These are phyloP conservation scores for Acropora tenuis DNA, from an alignment of 64 coral and sea anemone species.

Conservation along the genomic window DNA sequence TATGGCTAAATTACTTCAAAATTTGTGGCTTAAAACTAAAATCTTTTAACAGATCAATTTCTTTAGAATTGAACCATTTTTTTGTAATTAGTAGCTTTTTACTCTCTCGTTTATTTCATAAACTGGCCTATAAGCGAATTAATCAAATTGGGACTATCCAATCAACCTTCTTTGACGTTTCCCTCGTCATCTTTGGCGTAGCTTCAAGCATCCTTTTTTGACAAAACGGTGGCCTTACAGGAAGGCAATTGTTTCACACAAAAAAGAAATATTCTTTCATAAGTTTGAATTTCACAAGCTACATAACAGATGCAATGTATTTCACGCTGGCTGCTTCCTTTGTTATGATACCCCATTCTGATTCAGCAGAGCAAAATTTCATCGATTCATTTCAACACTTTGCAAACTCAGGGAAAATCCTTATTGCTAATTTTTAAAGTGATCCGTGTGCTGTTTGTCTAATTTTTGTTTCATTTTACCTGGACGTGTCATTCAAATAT, in stretches of 20 bases:
- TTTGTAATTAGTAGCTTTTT: neutral
- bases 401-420: neutral
- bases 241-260: neutral
- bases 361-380: neutral
- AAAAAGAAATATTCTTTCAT: too few relatives aligned
- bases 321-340: neutral
- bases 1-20: too few relatives aligned
- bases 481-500: neutral
- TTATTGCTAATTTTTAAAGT: neutral
- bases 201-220: neutral
- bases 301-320: too few relatives aligned
- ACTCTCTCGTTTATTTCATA: neutral
- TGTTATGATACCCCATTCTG: neutral
- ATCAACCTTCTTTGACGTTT: neutral
- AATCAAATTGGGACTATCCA: conserved; percentile 10
- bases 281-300: too few relatives aligned
- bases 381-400: neutral
- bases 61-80: neutral
- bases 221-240: neutral
- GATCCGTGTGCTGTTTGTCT: neutral
- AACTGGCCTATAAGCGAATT: neutral
- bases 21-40: too few relatives aligned
- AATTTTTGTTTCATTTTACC: neutral
- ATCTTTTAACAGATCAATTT: neutral
- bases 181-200: neutral